Base-by-base conservation (phyloP, 2,888 invertebrate genomes). In the Strigamia crassipes region DNA sequence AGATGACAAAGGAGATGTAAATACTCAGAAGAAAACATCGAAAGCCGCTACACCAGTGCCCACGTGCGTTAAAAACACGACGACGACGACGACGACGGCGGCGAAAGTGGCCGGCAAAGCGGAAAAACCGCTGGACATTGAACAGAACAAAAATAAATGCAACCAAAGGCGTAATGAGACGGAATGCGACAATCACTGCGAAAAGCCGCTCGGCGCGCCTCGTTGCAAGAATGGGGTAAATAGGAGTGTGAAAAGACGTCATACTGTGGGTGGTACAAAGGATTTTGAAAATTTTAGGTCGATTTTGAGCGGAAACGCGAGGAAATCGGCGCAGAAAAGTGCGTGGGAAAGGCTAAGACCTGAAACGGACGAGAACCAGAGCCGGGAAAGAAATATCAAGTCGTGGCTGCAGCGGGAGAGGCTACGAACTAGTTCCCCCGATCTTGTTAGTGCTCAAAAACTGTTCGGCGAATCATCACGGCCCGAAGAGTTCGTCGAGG, bases 191-290 rank as follows among this genome's bases (percentile, higher is more conserved):
- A 61, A 61, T 61, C 61, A 61, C 9, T 18, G 61, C 18, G 61
- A 61, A 61, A 61, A 61, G 18, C 61, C 61, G 21, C 23, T 23
- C 18, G 23, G 6, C 8, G 10, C 9, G 23, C 21, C 61, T 18
- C 13, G 23, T 12, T 23, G 61, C 23, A 61, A 61, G 23, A 61
- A 61, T 61, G 23, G 23, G 18, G 23, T 61, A 61, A 18, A 18
- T 18, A 61, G 61, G 23, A 61, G 21, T 51, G 82, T 95, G 86
- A 95, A 95, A 88, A 91, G 96, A 73, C 91, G 96, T 38, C 96
- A 96, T 89, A 96, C 96, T 0, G 96, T 96, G 10, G 96, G 96
- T 83, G 96, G 96, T 82, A 94, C 94, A n/a, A 94, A 95, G 88
- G 96, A 96, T 89, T 94, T 92, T 23, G 92, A 92, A 85, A 91